These are phyloP conservation scores for Percopsis transmontana DNA, from an alignment of 2,113 vertebrate species.

Conservation along the genomic window DNA sequence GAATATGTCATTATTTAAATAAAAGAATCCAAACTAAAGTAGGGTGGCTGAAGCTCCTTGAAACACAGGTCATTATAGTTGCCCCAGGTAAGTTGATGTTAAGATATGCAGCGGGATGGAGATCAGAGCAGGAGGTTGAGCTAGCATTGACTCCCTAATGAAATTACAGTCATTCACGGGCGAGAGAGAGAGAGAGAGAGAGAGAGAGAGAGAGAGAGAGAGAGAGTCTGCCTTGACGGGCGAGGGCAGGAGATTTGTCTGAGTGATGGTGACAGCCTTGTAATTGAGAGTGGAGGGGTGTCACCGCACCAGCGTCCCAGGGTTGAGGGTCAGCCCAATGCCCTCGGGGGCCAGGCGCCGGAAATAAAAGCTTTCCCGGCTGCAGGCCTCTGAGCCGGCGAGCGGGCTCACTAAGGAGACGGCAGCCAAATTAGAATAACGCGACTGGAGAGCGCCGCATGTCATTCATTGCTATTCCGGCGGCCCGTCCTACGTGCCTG, in stretches of 20 bases:
- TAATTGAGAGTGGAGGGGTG: constrained; percentile 73
- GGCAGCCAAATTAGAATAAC: constrained; percentile 47
- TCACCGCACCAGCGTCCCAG: constrained; percentile 77
- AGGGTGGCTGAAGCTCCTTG: neutral
- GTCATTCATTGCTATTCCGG: constrained; percentile 55
- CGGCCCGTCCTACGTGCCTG: neutral
- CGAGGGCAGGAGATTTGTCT: constrained; percentile 68
- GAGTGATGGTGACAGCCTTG: constrained; percentile 68
- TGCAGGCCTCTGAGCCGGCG: constrained; percentile 54
- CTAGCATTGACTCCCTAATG: constrained; percentile 73
- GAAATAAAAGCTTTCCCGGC: constrained; percentile 71
- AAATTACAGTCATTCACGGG: constrained; percentile 78
- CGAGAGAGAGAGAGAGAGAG: constrained; percentile 31
- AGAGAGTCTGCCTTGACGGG: constrained; percentile 32
- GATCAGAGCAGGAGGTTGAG: constrained; percentile 57
- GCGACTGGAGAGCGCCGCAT: constrained; percentile 33
- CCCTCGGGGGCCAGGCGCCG: constrained; percentile 72
- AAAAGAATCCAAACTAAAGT: no score
- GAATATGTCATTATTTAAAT: neutral
- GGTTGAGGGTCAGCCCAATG: constrained; percentile 61
- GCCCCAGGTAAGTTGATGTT: constrained; percentile 69
- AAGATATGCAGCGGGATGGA: constrained; percentile 73
- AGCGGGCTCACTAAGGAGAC: constrained; percentile 24
- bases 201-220: constrained; percentile 55
- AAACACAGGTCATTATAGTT: constrained; percentile 63